These are phyloP conservation scores for Brachionus plicatilis DNA, from an alignment of 1,140 invertebrate species.

Conservation along the genomic window DNA sequence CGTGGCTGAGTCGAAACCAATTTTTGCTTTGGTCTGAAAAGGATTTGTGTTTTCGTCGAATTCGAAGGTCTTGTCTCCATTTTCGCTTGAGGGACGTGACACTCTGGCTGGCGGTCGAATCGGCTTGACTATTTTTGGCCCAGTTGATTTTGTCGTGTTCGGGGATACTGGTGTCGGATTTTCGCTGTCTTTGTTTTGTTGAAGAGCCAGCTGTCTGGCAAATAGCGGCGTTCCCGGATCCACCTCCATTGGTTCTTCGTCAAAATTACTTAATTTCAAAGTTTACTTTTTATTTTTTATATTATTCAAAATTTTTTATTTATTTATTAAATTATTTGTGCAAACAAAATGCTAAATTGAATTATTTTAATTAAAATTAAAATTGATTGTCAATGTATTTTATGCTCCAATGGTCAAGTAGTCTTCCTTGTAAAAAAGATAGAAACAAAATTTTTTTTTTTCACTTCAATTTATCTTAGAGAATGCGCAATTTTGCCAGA, in stretches of 20 bases:
- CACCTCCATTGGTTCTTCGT: conserved; percentile 33
- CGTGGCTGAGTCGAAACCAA: conserved; percentile 12
- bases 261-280: conserved; percentile 27
- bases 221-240: conserved; percentile 13
- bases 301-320: neutral
- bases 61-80: neutral
- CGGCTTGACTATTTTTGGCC: conserved; percentile 3
- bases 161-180: neutral
- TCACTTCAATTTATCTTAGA: neutral
- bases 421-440: neutral
- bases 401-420: neutral
- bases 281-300: neutral
- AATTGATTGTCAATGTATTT: neutral
- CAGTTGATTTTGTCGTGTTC: neutral
- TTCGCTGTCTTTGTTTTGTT: neutral
- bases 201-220: neutral
- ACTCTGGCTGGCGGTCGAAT: neutral
- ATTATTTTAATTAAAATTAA: neutral
- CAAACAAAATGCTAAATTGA: neutral
- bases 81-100: neutral
- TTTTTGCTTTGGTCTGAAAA: neutral
- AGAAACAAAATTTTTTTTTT: neutral
- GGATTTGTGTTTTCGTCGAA: conserved; percentile 1
- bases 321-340: neutral
- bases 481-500: neutral